Evolutionary conservation across 2,888 invertebrate species (phyloP), one percentile per base, ranked within the genome.

Genomic region (Tipula vernalis): DNA sequence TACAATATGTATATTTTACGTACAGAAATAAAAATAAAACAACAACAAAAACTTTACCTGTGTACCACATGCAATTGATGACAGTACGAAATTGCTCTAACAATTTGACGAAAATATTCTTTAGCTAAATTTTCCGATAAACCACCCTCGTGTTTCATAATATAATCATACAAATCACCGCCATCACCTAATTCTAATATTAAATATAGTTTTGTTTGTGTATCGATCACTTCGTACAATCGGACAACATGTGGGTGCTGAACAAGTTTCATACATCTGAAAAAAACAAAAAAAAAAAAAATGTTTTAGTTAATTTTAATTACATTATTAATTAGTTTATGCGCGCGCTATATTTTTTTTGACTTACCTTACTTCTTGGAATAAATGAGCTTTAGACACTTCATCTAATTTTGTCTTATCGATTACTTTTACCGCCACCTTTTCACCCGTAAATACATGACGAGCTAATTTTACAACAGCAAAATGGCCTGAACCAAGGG

Each of bases 201-300:
- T 91, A 98, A 94, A 93, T 98, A 98, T 90, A 99, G 93, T 93
- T 99, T 99, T 88, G 98, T 98, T 91, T 98, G 98, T 51, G 99
- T 99, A 92, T 99, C 99, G 91, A 99, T 99, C 88, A 99, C 99
- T 93, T 99, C 99, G 92, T 99, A 99, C 86, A 99, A 93, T 87
- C 99, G 94, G 85, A 99, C 99, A 71, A 99, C 99, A 93, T 99
- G 98, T 44, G 99, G 99, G 93, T 99, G 99, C 91, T 99, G 99
- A 85, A 99, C 99, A 89, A 99, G 93, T 92, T 99, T 99, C 99
- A 99, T 99, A 91, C 99, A 99, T 88, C 98, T 94, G 88, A 97
- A 95, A 97, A 96, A 90, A 87, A 92, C 90, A 15, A 36, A 4
- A 85, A 88, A 87, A 87, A 84, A 83, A 83, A 84, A 39, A 84